Evolutionary conservation across 2,888 invertebrate genomes (phyloP), one percentile per base, ranked within the genome.

Genomic region (Papilio demoleus): DNA sequence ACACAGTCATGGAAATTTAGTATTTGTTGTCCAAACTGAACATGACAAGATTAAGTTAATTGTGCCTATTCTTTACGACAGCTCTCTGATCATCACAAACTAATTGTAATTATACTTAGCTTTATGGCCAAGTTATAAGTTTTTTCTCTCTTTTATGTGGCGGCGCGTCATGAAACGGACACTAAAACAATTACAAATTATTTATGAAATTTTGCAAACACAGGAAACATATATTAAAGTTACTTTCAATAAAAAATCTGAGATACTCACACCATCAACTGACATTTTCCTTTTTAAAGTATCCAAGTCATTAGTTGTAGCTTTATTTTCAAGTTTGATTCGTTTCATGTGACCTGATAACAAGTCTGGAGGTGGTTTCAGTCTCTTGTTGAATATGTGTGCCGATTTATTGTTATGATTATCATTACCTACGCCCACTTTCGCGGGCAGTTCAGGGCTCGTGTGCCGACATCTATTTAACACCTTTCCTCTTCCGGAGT

Each of bases 51-150:
- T n/a, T n/a, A n/a, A n/a, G n/a, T n/a, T n/a, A n/a, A n/a, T n/a
- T n/a, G n/a, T n/a, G n/a, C 31, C 31, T 31, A 4, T 3, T 4
- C 31, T 31, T 31, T 4, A 17, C 19, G 19, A 50, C 14, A n/a
- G n/a, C 6, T n/a, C 53, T 53, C n/a, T 8, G n/a, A 8, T 53
- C 31, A 12, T 53, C n/a, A 14, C n/a, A 8, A 22, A 36, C 4
- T 3, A 22, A 50, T 34, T 36, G 11, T 6, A 19, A 14, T 58
- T 27, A 38, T 27, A 36, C 12, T 5, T 14, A 12, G 14, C 6
- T 22, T 70, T 79, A 92, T 0, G 92, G 92, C 91, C 91, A 92
- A 65, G 87, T 87, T 65, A 92, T 90, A 5, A 75, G 76, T 76
- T 87, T 90, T 50, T 78, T 82, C 6, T 84, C 86, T 73, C 82